A percentile compares a stretch with the other conserved stretches of the same genome.
Evolutionary conservation across 1,140 invertebrate genomes (phyloP).

Genomic region (Caenorhabditis latens): DNA sequence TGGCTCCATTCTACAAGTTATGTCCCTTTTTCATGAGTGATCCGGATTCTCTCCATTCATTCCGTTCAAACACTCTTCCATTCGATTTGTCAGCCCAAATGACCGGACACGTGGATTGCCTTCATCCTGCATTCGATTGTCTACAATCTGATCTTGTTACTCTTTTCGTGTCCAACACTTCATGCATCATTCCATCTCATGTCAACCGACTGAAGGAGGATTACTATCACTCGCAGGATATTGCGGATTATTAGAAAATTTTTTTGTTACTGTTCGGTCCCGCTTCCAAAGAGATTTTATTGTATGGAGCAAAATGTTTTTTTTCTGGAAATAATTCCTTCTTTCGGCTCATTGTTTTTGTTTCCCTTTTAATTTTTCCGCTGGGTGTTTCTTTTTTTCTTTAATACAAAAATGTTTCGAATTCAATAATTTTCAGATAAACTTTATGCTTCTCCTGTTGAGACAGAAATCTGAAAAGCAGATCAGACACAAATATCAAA

Average conservation of each 20-base stretch:
- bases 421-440: no score
- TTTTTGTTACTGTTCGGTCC: no score
- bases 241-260: not conserved
- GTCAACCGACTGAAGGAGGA: slow-evolving; percentile 46
- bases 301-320: no score
- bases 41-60: slow-evolving; percentile 21
- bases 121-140: slow-evolving; percentile 36
- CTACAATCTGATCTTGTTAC: slow-evolving; percentile 20
- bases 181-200: slow-evolving; percentile 36
- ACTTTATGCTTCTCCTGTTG: no score
- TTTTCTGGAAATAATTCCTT: no score
- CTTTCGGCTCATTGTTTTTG: no score
- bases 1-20: slow-evolving; percentile 42
- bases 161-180: slow-evolving; percentile 34
- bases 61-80: slow-evolving; percentile 10
- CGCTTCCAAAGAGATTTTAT: no score
- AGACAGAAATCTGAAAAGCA: no score
- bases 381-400: no score
- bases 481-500: no score
- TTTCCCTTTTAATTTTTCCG: no score
- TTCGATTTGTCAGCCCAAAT: slow-evolving; percentile 38
- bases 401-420: no score
- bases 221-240: slow-evolving; percentile 38
- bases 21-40: slow-evolving; percentile 42
- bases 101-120: not conserved